Base-by-base conservation (phyloP, 2,888 invertebrate species). In the Steinernema hermaphroditum region DNA sequence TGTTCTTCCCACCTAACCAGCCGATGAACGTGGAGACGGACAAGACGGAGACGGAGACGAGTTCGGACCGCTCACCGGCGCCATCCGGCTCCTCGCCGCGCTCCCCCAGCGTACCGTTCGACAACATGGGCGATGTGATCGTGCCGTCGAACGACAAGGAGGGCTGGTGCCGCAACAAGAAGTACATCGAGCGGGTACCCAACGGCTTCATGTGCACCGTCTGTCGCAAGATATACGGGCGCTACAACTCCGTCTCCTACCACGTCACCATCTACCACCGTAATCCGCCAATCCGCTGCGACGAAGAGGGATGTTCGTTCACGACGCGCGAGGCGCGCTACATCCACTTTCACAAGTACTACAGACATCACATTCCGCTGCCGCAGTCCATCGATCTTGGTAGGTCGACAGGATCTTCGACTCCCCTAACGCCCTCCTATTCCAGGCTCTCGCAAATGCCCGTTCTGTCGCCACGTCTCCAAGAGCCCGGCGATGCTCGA, bases 331-430 rank as follows among this genome's bases (percentile, higher is more conserved):
- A 80, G 43, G 79, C 79, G 27, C 75, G 86, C 9, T 86, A 86
- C 77, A 86, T 86, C 34, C 86, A 86, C 75, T 86, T 86, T 73
- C 86, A 86, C 78, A 85, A 85, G 72, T 86, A 86, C 77, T 86
- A 86, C 70, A 78, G 86, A 9, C 86, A 86, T 74, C 80, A 80
- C 41, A 82, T 82, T 34, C 80, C 86, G 2, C 75, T 86, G 22
- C 86, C 86, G 1, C 79, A 83, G 29, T 79, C 80, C 44, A 86
- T 86, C 70, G 86, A 86, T 77, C 76, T 84, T 32, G 84, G 84
- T 82, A 68, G n/a, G 78, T 50, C 16, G 54, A 12, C 34, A n/a
- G n/a, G 19, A n/a, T 70, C n/a, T 75, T 16, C 70, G 16, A 0
- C 34, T 70, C 44, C 12, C n/a, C 69, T 27, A n/a, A 69, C n/a